Base-by-base conservation (phyloP, 1,140 invertebrate genomes). In the Chironomus striatipennis region DNA sequence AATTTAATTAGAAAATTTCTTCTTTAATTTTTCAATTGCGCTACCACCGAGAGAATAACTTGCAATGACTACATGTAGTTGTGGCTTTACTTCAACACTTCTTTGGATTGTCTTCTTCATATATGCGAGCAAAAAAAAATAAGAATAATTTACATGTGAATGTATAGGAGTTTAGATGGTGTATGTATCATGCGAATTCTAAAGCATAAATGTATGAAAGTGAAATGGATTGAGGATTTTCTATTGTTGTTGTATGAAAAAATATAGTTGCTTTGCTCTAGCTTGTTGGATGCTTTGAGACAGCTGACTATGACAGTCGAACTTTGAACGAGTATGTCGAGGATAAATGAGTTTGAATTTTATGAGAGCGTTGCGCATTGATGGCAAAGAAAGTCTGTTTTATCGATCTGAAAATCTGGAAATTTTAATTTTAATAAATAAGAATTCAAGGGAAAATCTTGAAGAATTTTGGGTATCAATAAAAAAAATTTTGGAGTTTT, bases 281-380 rank as follows among this genome's bases (percentile, higher is more conserved):
- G 5, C 24, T 34, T 34, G 5, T 57, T 57, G 12, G 12, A 12
- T 15, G 12, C 47, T 57, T 15, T 15, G 12, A 57, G 47, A 57
- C 47, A 57, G 47, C 47, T 57, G 47, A 57, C 47, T 57, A 12
- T 57, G 47, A 57, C 47, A 57, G 47, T 57, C 47, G 47, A 57
- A 57, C 12, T 8, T 47, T 1, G 1, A 8, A 47, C 7, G 43
- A 9, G 43, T 47, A 7, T 10, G 9, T 9, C 43, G 43, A 47
- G 8, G 43, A 15, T 10, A 8, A 47, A 47, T 3, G 15, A 47
- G 2, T 57, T 57, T 57, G 12, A 12, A 15, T n/a, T n/a, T 57
- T 57, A 12, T 57, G 15, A 8, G 15, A 47, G 9, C 43, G 15
- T 47, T 10, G 8, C 2, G 9, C 1, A 10, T 47, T n/a, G n/a